phyloP scores from a whole-genome alignment of 2,797 vertebrate species.

The Anguilla obscura region DNA sequence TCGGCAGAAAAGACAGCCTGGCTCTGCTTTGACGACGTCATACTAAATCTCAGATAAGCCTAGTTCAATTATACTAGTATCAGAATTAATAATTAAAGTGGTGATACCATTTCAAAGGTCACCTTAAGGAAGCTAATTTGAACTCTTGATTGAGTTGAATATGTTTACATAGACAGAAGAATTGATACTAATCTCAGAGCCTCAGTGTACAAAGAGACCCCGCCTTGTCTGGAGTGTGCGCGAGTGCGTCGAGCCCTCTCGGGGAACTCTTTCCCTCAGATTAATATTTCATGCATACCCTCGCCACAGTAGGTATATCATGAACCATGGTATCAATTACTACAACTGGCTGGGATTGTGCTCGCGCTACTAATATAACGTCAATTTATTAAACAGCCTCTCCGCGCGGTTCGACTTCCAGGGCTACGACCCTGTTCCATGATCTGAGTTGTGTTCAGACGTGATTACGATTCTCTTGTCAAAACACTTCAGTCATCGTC shows the following conservation, averaged over 20 bases:
- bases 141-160: not conserved
- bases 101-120: slow-evolving; percentile 8
- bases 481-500: not conserved
- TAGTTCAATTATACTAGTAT: not conserved
- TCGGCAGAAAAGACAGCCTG: too few relatives aligned
- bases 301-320: not conserved
- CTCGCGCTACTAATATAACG: not conserved
- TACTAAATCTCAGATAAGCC: not conserved
- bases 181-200: not conserved
- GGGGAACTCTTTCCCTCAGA: not conserved
- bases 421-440: not conserved
- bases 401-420: not conserved
- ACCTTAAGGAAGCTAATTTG: not conserved
- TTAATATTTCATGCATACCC: slow-evolving; percentile 8
- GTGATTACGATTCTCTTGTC: not conserved
- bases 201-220: not conserved
- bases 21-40: too few relatives aligned
- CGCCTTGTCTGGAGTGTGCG: not conserved
- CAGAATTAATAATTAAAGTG: not conserved
- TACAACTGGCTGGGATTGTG: not conserved
- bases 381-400: not conserved
- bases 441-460: not conserved
- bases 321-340: not conserved
- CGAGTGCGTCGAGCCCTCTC: not conserved
- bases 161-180: not conserved